Conservation (phyloP, 2,888 invertebrate genomes). For the Cosmopolites sordidus region DNA sequence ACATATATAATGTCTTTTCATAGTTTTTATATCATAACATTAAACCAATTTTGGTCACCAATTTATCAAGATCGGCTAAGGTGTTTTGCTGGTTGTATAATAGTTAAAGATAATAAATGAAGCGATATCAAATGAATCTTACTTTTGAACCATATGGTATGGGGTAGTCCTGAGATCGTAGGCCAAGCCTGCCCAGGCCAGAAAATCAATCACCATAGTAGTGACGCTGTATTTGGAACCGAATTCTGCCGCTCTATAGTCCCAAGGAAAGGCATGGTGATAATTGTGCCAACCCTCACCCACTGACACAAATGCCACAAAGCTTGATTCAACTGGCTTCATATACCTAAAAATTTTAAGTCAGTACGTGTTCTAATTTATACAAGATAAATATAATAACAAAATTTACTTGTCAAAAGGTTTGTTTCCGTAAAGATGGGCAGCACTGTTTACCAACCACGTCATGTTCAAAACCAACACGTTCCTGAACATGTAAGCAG, state of each 20-base stretch:
- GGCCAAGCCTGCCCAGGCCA: conserved; percentile 57
- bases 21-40: too few species aligned
- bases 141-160: conserved; percentile 46
- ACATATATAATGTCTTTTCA: background rate
- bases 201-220: conserved; percentile 58
- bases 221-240: conserved; percentile 54
- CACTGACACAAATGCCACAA: conserved; percentile 57
- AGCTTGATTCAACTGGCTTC: conserved; percentile 60
- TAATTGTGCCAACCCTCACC: conserved; percentile 77
- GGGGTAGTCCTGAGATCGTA: conserved; percentile 58
- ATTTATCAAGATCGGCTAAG: too few species aligned
- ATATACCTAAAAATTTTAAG: conserved; percentile 55
- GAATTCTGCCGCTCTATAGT: conserved; percentile 36
- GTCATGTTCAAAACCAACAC: conserved; percentile 65
- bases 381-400: conserved; percentile 2
- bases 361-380: too few species aligned
- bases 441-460: conserved; percentile 79
- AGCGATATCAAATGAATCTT: too few species aligned
- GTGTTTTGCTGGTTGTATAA: too few species aligned
- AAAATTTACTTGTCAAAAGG: conserved; percentile 68
- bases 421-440: conserved; percentile 72
- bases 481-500: conserved; percentile 61
- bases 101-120: too few species aligned
- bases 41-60: too few species aligned
- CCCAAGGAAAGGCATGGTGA: conserved; percentile 71